Conservation (phyloP, 2,797 vertebrate species). For the Poeciliopsis paucimaculata region DNA sequence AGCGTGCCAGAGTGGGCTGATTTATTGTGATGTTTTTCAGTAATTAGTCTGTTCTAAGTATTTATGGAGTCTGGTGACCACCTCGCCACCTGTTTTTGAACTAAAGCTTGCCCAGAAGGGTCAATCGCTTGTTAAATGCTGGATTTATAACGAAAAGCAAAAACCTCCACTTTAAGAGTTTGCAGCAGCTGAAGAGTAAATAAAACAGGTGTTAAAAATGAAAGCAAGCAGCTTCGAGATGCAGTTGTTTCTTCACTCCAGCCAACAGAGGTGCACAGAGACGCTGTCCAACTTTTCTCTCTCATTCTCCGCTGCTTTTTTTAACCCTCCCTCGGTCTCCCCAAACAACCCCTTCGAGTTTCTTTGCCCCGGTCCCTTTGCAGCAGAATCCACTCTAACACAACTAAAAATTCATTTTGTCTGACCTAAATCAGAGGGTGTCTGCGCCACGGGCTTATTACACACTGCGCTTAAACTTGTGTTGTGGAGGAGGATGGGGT, state of each 20-base stretch:
- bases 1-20: slow-evolving; percentile 14
- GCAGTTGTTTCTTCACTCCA: slow-evolving; percentile 44
- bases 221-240: slow-evolving; percentile 27
- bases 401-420: slow-evolving; percentile 89
- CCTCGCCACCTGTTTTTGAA: slow-evolving; percentile 3
- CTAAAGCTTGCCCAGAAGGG: background rate
- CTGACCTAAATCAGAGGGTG: slow-evolving; percentile 87
- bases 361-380: slow-evolving; percentile 75
- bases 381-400: slow-evolving; percentile 81
- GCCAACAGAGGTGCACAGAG: slow-evolving; percentile 37
- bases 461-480: slow-evolving; percentile 83
- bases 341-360: slow-evolving; percentile 76
- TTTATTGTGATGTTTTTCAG: slow-evolving; percentile 35
- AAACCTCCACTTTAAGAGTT: background rate
- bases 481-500: slow-evolving; percentile 89
- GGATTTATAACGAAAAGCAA: background rate
- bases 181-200: background rate
- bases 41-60: slow-evolving; percentile 29
- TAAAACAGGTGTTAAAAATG: slow-evolving; percentile 43
- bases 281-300: slow-evolving; percentile 64
- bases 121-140: slow-evolving; percentile 8
- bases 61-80: slow-evolving; percentile 10
- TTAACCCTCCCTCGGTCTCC: slow-evolving; percentile 70
- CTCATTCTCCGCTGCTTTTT: slow-evolving; percentile 44
- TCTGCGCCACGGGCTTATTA: slow-evolving; percentile 85